Evolutionary conservation across 2,113 vertebrate genomes (phyloP).

Genomic region (Lamprologus lemairii): DNA sequence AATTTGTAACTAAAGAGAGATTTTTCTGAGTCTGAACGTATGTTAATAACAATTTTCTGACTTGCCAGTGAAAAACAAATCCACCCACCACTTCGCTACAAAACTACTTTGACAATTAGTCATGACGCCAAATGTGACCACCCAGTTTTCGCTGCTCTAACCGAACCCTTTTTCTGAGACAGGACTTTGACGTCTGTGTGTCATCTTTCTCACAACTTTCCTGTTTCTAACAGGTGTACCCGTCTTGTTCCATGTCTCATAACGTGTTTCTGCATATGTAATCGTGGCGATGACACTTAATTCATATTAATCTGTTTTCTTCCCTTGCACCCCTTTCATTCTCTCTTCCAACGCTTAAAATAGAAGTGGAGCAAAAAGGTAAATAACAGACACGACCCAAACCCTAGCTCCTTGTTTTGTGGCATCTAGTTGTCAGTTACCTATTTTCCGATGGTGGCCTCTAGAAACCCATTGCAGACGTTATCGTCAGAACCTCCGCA

Average conservation of each 20-base stretch:
- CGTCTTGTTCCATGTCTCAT: conserved; percentile 85
- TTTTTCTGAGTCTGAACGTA: neutral
- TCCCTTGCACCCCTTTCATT: conserved; percentile 92
- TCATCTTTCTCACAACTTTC: conserved; percentile 62
- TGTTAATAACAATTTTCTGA: neutral
- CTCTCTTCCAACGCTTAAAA: conserved; percentile 99
- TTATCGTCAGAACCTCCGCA: conserved; percentile 43
- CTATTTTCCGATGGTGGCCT: conserved; percentile 83
- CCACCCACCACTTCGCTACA: conserved; percentile 27
- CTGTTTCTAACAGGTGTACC: conserved; percentile 80
- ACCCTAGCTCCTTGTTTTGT: conserved; percentile 97
- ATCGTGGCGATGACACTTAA: conserved; percentile 89
- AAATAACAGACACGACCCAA: conserved; percentile 95
- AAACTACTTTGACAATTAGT: neutral
- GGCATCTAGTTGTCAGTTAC: conserved; percentile 92
- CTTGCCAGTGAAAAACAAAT: neutral
- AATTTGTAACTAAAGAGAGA: neutral
- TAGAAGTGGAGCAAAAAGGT: conserved; percentile 99
- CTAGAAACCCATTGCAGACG: conserved; percentile 76
- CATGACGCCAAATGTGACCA: neutral
- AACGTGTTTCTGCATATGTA: conserved; percentile 87
- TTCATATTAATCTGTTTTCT: conserved; percentile 99
- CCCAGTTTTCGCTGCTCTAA: conserved; percentile 28
- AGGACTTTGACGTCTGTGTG: conserved; percentile 73
- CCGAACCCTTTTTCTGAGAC: conserved; percentile 70